Evolutionary conservation across 2,888 invertebrate genomes (phyloP).

Genomic region (Tetanocera ferruginea): DNA sequence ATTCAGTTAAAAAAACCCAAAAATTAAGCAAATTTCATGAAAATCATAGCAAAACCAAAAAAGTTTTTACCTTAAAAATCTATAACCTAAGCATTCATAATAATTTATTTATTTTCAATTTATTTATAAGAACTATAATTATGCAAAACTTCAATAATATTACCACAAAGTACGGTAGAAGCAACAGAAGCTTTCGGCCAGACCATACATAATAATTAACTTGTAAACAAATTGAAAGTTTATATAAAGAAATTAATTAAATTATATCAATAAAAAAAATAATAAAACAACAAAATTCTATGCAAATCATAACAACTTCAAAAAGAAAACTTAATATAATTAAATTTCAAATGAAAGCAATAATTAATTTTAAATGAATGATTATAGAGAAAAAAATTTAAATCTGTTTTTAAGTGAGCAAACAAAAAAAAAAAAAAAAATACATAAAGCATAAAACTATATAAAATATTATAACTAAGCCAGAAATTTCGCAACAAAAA

Average conservation of each 20-base stretch:
- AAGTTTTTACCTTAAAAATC: not conserved
- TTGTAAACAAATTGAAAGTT: not conserved
- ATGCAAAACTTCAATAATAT: no score
- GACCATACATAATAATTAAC: not conserved
- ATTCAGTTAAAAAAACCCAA: not conserved
- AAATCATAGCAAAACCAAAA: not conserved
- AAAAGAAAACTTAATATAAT: not conserved
- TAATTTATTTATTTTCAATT: no score
- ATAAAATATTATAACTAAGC: not conserved
- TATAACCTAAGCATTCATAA: no score
- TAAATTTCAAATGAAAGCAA: conserved; percentile 33
- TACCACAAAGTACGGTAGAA: not conserved
- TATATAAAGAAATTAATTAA: not conserved
- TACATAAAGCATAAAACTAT: not conserved
- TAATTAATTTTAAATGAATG: conserved; percentile 30
- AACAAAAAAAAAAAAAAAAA: conserved; percentile 4
- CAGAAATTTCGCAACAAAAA: conserved; percentile 11
- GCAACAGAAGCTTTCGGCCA: not conserved
- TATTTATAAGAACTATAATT: no score
- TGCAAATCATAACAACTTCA: not conserved
- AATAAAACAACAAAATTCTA: not conserved
- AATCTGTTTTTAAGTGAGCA: not conserved
- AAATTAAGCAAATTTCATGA: not conserved
- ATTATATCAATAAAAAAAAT: not conserved
- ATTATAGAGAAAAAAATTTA: not conserved